phyloP scores from a whole-genome alignment of 2,888 invertebrate genomes.

The Eueremaeus valkanovi region DNA sequence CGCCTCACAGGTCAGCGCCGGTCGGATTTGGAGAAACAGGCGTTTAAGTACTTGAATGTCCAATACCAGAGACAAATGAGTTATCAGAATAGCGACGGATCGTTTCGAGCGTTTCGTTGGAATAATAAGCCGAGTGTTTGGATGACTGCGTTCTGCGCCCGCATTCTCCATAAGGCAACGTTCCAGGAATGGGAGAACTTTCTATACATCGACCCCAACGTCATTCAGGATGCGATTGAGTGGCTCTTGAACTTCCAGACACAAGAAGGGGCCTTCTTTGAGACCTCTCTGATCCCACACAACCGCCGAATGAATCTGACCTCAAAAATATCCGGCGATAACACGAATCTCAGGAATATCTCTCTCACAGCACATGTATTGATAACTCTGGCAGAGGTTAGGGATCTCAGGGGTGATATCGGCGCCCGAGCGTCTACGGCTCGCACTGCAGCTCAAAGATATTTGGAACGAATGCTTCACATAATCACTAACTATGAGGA shows the following conservation, averaged over 20 bases:
- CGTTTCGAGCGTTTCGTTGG: constrained; percentile 76
- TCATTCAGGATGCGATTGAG: constrained; percentile 75
- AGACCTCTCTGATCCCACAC: constrained; percentile 59
- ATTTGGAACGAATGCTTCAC: constrained; percentile 77
- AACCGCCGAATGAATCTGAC: constrained; percentile 82
- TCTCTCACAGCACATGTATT: constrained; percentile 89
- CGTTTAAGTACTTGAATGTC: constrained; percentile 80
- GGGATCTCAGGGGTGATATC: constrained; percentile 67
- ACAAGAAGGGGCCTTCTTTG: constrained; percentile 80
- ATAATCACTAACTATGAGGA: constrained; percentile 66
- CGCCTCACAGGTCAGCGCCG: constrained; percentile 81
- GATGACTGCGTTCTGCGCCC: constrained; percentile 85
- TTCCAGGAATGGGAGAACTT: constrained; percentile 97
- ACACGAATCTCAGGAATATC: constrained; percentile 61
- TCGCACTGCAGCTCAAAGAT: constrained; percentile 68
- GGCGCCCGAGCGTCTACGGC: constrained; percentile 72
- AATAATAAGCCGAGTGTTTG: constrained; percentile 65
- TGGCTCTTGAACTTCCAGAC: constrained; percentile 84
- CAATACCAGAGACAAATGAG: constrained; percentile 84
- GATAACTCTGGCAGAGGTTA: constrained; percentile 73
- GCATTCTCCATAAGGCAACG: constrained; percentile 82
- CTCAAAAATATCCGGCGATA: constrained; percentile 43
- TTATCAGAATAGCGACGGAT: constrained; percentile 84
- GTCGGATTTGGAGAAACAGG: constrained; percentile 69
- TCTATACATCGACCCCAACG: constrained; percentile 83